Base-by-base conservation (phyloP, 2,113 vertebrate species). In the Pterocles burchelli region DNA sequence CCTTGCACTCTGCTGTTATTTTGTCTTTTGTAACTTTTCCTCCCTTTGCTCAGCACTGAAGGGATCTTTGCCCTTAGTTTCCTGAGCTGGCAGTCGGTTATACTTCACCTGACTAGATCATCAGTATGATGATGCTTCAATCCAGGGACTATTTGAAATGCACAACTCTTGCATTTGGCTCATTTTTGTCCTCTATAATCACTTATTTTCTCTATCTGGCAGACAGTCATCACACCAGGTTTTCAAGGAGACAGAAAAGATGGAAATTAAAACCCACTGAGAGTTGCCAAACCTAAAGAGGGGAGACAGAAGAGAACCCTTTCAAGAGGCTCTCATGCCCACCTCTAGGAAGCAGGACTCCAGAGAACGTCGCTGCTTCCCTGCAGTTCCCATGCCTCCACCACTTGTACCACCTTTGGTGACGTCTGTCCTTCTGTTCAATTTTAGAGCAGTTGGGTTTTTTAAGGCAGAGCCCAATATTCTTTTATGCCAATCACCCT, bases 121-220 rank as follows among this genome's bases (percentile, higher is more conserved):
- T 43, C 34, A 14, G 25, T 7, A 8, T 28, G 29, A 46, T 4
- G 18, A 31, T 57, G 5, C 24, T 15, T 34, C n/a, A n/a, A 0
- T 3, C 21, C 33, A 52, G 66, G 43, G 33, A 38, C 43, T 20
- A 0, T 2, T 36, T 16, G 17, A 73, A 36, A 15, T 8, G 22
- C 71, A 19, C 62, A 57, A 11, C 1, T 29, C 25, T 36, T 5
- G 4, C 8, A 9, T 54, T 49, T 14, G 36, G 20, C 52, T 43
- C 43, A 3, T 7, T 28, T 85, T 73, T 22, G 4, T 25, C 59
- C 46, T 14, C 57, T 31, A 6, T 12, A 51, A 5, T 7, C 13
- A 24, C 43, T 21, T 13, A 3, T 55, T 83, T 80, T 18, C 66
- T 70, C 2, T 46, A 18, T 13, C 36, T 76, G 26, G 17, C 18